A percentile compares a stretch with the other conserved stretches of the same genome.
Evolutionary conservation across 2,113 vertebrate species (phyloP).

Genomic region (Sigmodon hispidus): DNA sequence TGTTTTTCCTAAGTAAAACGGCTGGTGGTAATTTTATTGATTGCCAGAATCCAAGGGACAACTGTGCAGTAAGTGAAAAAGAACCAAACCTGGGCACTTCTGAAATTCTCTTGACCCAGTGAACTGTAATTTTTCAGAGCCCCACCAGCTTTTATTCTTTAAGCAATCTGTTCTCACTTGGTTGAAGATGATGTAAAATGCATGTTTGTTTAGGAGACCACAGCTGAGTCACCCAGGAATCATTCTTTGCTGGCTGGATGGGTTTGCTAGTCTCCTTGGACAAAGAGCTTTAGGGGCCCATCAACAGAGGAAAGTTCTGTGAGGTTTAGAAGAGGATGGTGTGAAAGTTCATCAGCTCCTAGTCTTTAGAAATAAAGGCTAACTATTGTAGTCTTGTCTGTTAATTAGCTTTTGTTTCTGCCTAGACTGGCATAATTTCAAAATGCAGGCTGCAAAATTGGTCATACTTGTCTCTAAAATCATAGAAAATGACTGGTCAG

Average conservation of each 20-base stretch:
- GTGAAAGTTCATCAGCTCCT: neutral
- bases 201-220: constrained; percentile 83
- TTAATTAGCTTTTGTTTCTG: neutral
- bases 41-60: neutral
- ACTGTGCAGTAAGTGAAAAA: neutral
- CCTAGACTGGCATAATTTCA: constrained; percentile 28
- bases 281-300: neutral
- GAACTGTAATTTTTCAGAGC: neutral
- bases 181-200: constrained; percentile 70
- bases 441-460: constrained; percentile 20
- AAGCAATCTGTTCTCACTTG: constrained; percentile 49
- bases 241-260: constrained; percentile 70
- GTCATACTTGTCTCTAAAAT: neutral
- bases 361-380: neutral
- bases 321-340: neutral
- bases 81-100: neutral
- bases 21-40: neutral
- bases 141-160: constrained; percentile 1
- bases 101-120: neutral
- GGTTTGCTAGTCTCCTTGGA: neutral
- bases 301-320: neutral
- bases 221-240: constrained; percentile 83
- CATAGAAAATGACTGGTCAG: constrained; percentile 23
- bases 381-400: neutral
- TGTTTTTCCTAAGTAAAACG: neutral